phyloP scores from a whole-genome alignment of 2,888 invertebrate genomes.

The Pasiphila rectangulata region DNA sequence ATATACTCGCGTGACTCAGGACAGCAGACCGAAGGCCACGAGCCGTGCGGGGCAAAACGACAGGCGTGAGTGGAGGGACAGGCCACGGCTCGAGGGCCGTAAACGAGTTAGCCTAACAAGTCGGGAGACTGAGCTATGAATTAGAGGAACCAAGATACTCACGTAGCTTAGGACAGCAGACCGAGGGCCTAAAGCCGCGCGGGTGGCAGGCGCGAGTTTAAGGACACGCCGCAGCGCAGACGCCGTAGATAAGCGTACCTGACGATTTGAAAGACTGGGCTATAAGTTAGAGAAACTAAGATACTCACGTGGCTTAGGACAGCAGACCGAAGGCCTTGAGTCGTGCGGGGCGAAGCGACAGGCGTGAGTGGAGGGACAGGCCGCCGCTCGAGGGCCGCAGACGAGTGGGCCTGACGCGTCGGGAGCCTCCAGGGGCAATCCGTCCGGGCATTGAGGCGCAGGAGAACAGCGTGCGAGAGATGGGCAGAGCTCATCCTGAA shows the following conservation, averaged over 20 bases:
- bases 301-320: conserved; percentile 89
- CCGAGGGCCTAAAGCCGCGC: conserved; percentile 86
- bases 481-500: conserved; percentile 83
- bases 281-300: too few species aligned
- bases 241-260: conserved; percentile 84
- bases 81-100: conserved; percentile 88
- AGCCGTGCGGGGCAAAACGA: conserved; percentile 88
- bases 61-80: conserved; percentile 94
- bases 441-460: conserved; percentile 59
- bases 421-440: conserved; percentile 61
- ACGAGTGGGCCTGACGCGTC: conserved; percentile 77
- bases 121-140: conserved; percentile 75
- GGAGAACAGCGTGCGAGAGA: conserved; percentile 91
- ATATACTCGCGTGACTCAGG: conserved; percentile 87
- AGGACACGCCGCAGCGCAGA: conserved; percentile 88
- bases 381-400: conserved; percentile 89
- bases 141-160: conserved; percentile 51
- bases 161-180: conserved; percentile 93
- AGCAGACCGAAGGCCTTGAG: conserved; percentile 90
- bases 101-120: conserved; percentile 78
- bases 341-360: conserved; percentile 91
- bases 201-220: conserved; percentile 93
- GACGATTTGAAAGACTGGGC: conserved; percentile 76
- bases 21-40: conserved; percentile 91
- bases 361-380: conserved; percentile 91